These are phyloP conservation scores for Agelastica alni DNA, from an alignment of 2,888 invertebrate genomes.

Conservation along the genomic window DNA sequence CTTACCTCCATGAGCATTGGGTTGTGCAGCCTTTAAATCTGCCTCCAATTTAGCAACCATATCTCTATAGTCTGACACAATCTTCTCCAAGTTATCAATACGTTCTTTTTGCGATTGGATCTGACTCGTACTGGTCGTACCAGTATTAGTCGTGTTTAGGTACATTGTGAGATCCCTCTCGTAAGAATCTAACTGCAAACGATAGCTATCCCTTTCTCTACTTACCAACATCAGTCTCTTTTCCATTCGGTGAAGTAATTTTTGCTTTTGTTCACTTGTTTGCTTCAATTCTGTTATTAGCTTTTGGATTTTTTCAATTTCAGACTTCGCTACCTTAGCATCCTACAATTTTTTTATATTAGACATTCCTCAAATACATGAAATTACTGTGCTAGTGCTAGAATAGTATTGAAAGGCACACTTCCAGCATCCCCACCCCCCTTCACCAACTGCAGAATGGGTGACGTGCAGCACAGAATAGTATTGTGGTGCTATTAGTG, in stretches of 20 bases:
- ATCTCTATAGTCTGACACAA: slow-evolving; percentile 75
- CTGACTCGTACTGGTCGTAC: slow-evolving; percentile 46
- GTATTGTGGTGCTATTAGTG: too few species aligned
- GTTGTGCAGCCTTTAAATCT: slow-evolving; percentile 58
- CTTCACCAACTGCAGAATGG: too few species aligned
- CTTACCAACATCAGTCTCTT: slow-evolving; percentile 69
- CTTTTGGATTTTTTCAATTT: slow-evolving; percentile 66
- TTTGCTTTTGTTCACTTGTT: slow-evolving; percentile 70
- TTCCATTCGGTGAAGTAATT: slow-evolving; percentile 71
- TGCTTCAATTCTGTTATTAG: slow-evolving; percentile 65
- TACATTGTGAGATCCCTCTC: slow-evolving; percentile 76
- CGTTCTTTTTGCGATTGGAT: slow-evolving; percentile 62
- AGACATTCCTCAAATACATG: too few species aligned
- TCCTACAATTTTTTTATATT: slow-evolving; percentile 60
- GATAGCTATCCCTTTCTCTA: slow-evolving; percentile 80
- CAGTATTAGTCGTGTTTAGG: slow-evolving; percentile 34
- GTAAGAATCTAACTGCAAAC: slow-evolving; percentile 77
- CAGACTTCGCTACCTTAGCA: slow-evolving; percentile 60
- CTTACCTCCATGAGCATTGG: slow-evolving; percentile 34
- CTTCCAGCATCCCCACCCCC: too few species aligned
- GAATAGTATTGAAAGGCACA: too few species aligned
- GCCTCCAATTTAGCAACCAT: slow-evolving; percentile 69
- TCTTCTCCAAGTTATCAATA: slow-evolving; percentile 73
- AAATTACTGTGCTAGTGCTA: too few species aligned
- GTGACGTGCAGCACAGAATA: too few species aligned